Evolutionary conservation across 2,888 invertebrate genomes (phyloP), one percentile per base, ranked within the genome.

Genomic region (Caenorhabditis uteleia): DNA sequence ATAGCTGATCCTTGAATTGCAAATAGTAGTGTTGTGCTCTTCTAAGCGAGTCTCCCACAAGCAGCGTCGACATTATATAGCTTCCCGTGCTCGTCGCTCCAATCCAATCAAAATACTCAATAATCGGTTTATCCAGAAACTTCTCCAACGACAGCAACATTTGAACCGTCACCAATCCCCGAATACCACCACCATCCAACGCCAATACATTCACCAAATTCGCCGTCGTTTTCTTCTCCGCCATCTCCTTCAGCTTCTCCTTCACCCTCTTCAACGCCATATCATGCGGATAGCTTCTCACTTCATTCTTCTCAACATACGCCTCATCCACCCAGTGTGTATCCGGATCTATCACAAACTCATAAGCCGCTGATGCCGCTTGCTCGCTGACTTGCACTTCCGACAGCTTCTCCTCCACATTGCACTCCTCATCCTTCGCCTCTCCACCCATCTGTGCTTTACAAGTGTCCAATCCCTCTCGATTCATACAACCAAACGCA

Each of bases 131-230:
- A n/a, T 75, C 74, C 43, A 82, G 47, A 16, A 70, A 65, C 33
- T 56, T 47, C 39, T 82, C 78, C 10, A 82, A 55, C 5, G 62
- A 54, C 10, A 82, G 46, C 18, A 81, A 53, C 33, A 75, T 70
- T 74, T 79, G 82, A 14, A 77, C 72, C 10, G 82, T 69, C 2
- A 82, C 73, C 8, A 82, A 49, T 7, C 82, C 98, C 16, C 93
- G 88, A 68, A 98, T 95, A 0, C 98, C 97, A n/a, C 98, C 97
- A 2, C 97, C 97, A 85, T 98, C 97, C 16, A 98, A 86, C 77
- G 91, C 91, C 0, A 98, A 84, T 8, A 82, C 66, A 48, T 75
- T 75, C 50, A 80, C 70, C 26, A 77, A 55, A 42, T 72, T 74
- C 36, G 61, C 61, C 27, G 65, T 70, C 26, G 64, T 44, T 54